Evolutionary conservation across 2,113 vertebrate species (phyloP), one percentile per base, ranked within the genome.

Genomic region (Salvelinus namaycush): DNA sequence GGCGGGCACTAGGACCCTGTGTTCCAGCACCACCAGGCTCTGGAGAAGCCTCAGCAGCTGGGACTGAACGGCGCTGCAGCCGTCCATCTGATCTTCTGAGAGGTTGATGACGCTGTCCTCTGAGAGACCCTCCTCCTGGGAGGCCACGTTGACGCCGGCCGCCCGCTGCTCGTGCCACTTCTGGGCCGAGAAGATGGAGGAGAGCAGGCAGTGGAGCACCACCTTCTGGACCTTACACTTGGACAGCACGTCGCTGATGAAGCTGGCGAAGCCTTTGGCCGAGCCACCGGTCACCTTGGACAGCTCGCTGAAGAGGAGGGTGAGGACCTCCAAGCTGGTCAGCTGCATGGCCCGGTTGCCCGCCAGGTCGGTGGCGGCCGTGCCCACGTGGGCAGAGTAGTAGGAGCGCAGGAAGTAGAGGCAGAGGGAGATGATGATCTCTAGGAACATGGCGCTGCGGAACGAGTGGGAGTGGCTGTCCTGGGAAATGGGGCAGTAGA

Each of bases 211-310:
- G 67, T 99, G 98, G 59, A 99, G 94, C 83, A 98, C 93, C 79
- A 99, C 97, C 69, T 99, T 99, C 90, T 99, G 98, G 83, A 99
- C 97, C 86, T 99, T 99, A 92, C 98, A 99, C 82, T 98, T 99
- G 3, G 96, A 98, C 68, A 99, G 90, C 89, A 99, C 96, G 22
- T 99, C 98, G 0, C 96, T 96, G 87, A 99, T 99, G 81, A 99
- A 99, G 86, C 97, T 98, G 60, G 97, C 97, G 70, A 99, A 99
- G 51, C 98, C 98, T 82, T 99, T 99, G 0, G 97, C 96, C 3
- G 98, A 99, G 79, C 95, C 96, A 60, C 96, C 97, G 3, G 95
- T 98, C 76, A 96, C 96, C 90, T 99, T 99, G 70, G 93, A 90
- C n/a, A 99, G 77, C 84, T 99, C 97, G 0, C 94, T 95, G 85